phyloP scores from a whole-genome alignment of 2,797 vertebrate species.

The Alosa sapidissima region DNA sequence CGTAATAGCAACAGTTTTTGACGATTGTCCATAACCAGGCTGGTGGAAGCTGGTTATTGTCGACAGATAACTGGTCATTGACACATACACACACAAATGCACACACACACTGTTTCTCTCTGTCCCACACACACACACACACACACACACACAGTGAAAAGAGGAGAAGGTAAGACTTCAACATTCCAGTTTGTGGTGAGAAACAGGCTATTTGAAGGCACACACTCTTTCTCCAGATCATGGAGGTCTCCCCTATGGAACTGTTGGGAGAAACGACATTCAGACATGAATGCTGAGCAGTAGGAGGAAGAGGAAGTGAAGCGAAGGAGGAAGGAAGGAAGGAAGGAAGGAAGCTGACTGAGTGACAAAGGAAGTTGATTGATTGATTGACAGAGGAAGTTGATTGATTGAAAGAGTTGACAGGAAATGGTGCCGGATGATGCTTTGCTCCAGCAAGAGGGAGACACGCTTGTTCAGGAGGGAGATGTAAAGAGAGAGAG shows the following conservation, averaged over 20 bases:
- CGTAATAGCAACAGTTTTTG: conserved; percentile 35
- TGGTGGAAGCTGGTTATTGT: conserved; percentile 51
- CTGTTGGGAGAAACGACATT: conserved; percentile 65
- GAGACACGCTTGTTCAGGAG: conserved; percentile 31
- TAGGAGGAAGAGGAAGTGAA: conserved; percentile 52
- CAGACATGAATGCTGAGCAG: conserved; percentile 65
- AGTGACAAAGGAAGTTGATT: conserved; percentile 9
- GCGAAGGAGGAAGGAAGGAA: conserved; percentile 66
- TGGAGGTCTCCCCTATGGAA: conserved; percentile 69
- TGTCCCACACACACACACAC: conserved; percentile 49
- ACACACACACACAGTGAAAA: conserved; percentile 65
- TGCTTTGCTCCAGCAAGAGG: background rate
- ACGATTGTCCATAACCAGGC: conserved; percentile 53
- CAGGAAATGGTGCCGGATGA: background rate
- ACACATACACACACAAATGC: conserved; percentile 18
- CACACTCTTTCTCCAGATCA: conserved; percentile 72
- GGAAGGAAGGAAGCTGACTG: conserved; percentile 66
- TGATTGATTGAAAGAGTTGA: conserved; percentile 3
- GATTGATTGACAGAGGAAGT: background rate
- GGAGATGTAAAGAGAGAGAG: conserved; percentile 53
- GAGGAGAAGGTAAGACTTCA: conserved; percentile 57
- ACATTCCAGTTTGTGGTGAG: conserved; percentile 40
- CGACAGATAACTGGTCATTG: conserved; percentile 27
- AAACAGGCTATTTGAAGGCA: conserved; percentile 52
- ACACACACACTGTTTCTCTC: conserved; percentile 41